phyloP scores from a whole-genome alignment of 2,113 vertebrate genomes.

The Eidolon helvum region DNA sequence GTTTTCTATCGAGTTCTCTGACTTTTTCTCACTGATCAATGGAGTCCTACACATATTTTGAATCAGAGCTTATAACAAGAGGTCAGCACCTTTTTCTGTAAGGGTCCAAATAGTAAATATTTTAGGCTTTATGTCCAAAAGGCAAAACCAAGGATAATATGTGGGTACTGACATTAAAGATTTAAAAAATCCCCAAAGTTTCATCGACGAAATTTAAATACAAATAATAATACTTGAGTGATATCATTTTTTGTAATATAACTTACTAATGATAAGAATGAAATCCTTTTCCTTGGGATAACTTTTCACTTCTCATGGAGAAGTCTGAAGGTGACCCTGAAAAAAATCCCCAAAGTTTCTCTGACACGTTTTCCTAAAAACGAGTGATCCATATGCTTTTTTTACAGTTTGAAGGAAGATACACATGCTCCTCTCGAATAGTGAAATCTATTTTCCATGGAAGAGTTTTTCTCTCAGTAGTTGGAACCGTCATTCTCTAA shows the following conservation, averaged over 20 bases:
- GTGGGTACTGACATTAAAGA: not conserved
- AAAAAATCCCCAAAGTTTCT: not conserved
- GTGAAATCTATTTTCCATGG: not conserved
- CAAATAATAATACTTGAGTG: not conserved
- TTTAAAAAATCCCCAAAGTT: not conserved
- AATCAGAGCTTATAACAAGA: not conserved
- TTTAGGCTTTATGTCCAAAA: not conserved
- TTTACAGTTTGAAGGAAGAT: not conserved
- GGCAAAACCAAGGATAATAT: not conserved
- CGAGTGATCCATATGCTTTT: not conserved
- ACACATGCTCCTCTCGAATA: not conserved
- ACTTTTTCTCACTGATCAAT: not conserved
- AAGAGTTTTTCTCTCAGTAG: not conserved
- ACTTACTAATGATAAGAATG: not conserved
- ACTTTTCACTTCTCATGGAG: not conserved
- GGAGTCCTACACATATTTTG: not conserved
- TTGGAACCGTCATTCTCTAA: not conserved
- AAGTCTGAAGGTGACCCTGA: not conserved
- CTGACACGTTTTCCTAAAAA: not conserved
- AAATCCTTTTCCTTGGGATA: not conserved
- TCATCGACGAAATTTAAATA: not conserved
- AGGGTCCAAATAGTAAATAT: not conserved
- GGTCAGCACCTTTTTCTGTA: not conserved
- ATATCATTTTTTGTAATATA: not conserved
- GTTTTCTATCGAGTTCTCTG: not conserved